Base-by-base conservation (phyloP, 2,797 vertebrate genomes). In the Acrocephalus scirpaceus region DNA sequence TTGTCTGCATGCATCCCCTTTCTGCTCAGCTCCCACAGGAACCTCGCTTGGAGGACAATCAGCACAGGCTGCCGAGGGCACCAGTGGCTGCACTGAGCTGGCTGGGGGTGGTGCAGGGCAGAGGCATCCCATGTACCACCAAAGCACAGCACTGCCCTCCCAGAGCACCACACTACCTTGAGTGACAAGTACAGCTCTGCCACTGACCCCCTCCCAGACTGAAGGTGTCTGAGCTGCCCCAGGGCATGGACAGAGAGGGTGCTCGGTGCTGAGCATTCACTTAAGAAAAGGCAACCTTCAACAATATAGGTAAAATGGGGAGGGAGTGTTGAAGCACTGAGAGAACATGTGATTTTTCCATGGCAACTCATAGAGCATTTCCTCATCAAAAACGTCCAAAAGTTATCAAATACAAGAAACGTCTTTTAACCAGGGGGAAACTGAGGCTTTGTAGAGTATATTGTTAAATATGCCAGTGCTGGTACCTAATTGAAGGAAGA, bases 1-100 rank as follows among this genome's bases (percentile, higher is more conserved):
- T 23, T 90, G 93, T 90, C 95, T 34, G 71, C 75, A 78, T 50
- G 87, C 40, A 3, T 86, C 93, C 93, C 86, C 70, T 86, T 73
- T 34, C 74, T 86, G 77, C 89, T 87, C 56, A 20, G 76, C 73
- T 92, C 73, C 82, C 67, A 36, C 4, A 1, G 88, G 75, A 58
- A 62, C 57, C 64, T 60, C 0, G 1, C 65, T 34, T 3, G 2
- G 47, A 88, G 71, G 25, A 56, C 50, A 65, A 71, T 32, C 1
- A 7, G 62, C 57, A 57, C 1, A 3, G 45, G 47, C 53, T 88
- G 40, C 51, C 0, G 6, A 67, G 61, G 84, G 56, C 40, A 54
- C 50, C 50, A 15, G n/a, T 7, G 34, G 30, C 76, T 60, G 20
- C 27, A 13, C 47, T 2, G 25, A 73, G 60, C 51, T 64, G 70